Percentiles rank a stretch among this genome's conserved stretches.
Evolutionary conservation across 2,888 invertebrate genomes (phyloP).

Genomic region (Cheilosia soror): DNA sequence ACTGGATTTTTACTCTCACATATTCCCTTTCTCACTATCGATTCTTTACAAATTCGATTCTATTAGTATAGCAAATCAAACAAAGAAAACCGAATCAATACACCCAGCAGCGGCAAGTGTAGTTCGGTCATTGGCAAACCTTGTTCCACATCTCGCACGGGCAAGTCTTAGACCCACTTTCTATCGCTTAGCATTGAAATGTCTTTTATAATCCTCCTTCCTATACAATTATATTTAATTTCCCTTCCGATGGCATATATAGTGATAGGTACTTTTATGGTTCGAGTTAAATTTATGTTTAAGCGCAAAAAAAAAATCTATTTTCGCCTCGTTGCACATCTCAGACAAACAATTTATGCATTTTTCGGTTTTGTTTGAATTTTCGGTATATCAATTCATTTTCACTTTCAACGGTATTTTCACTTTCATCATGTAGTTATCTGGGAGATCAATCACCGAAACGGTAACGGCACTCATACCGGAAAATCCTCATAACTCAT

Average conservation of each 20-base stretch:
- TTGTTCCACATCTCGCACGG: conserved; percentile 64
- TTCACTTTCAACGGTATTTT: conserved; percentile 33
- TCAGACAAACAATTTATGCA: neutral
- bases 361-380: neutral
- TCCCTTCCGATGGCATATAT: neutral
- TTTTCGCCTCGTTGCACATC: conserved; percentile 28
- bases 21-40: no score
- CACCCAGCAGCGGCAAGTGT: conserved; percentile 18
- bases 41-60: neutral
- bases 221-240: conserved; percentile 27
- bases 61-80: conserved; percentile 8
- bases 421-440: conserved; percentile 27
- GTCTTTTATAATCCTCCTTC: conserved; percentile 30
- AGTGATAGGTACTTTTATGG: neutral
- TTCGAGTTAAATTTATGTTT: conserved; percentile 22
- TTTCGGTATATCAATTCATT: conserved; percentile 11
- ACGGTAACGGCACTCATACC: conserved; percentile 41
- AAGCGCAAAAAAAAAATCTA: conserved; percentile 49
- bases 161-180: conserved; percentile 56
- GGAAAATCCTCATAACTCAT: conserved; percentile 50
- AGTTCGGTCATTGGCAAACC: conserved; percentile 28
- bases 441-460: conserved; percentile 53
- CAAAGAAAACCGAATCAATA: conserved; percentile 28
- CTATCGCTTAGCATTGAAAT: conserved; percentile 61
- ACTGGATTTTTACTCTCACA: no score